phyloP scores from a whole-genome alignment of 2,113 vertebrate species.

The Romanogobio albipinnatus region DNA sequence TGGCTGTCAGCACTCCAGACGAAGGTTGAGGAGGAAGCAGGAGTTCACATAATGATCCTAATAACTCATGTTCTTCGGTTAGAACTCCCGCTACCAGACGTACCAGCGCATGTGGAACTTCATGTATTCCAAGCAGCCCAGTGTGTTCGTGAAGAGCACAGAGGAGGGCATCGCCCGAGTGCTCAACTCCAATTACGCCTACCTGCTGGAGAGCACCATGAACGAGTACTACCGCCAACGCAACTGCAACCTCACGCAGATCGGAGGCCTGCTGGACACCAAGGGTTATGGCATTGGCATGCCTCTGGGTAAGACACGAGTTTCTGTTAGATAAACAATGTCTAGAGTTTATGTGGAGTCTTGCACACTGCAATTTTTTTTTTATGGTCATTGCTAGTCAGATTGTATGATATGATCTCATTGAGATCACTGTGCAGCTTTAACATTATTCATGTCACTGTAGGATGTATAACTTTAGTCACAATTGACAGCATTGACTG shows the following conservation, averaged over 20 bases:
- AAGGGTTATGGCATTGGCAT: conserved; percentile 99
- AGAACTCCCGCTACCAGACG: conserved; percentile 99
- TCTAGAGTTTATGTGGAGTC: conserved; percentile 1
- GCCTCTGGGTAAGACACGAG: conserved; percentile 84
- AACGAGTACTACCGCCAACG: conserved; percentile 98
- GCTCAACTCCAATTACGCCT: conserved; percentile 97
- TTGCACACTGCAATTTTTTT: background rate
- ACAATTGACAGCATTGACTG: background rate
- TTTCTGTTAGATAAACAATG: background rate
- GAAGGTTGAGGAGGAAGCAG: conserved; percentile 6
- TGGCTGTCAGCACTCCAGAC: conserved; percentile 9
- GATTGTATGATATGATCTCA: background rate
- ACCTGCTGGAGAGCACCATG: conserved; percentile 98
- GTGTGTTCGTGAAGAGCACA: conserved; percentile 98
- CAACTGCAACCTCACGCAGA: conserved; percentile 99
- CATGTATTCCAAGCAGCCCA: conserved; percentile 98
- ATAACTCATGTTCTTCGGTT: conserved; percentile 33
- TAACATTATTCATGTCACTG: too few relatives aligned
- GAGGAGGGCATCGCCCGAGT: conserved; percentile 97
- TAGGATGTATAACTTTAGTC: too few relatives aligned
- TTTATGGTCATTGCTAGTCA: background rate
- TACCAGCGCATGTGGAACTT: conserved; percentile 99
- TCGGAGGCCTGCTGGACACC: conserved; percentile 97
- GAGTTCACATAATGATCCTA: background rate
- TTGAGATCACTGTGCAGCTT: too few relatives aligned